Percentiles rank a stretch among this genome's conserved stretches.
Conservation (phyloP, 2,888 invertebrate species). For the Sinopyrophorus schimmeli region DNA sequence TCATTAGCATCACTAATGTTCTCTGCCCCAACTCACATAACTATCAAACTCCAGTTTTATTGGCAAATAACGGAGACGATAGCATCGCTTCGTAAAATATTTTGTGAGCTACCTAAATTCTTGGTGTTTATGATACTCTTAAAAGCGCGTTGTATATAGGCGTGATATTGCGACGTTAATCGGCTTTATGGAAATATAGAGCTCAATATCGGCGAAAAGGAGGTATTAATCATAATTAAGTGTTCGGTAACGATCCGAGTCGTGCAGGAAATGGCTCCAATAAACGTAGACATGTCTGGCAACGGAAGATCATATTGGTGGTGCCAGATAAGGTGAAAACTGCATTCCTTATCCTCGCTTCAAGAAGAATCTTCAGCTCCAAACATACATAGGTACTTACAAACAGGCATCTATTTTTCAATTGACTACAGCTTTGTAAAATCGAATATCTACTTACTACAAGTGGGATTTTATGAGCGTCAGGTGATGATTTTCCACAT, state of each 20-base stretch:
- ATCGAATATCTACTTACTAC: conserved; percentile 24
- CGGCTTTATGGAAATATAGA: conserved; percentile 63
- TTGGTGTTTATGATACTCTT: conserved; percentile 47
- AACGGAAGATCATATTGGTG: conserved; percentile 50
- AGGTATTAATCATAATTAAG: conserved; percentile 54
- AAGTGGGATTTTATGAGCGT: conserved; percentile 28
- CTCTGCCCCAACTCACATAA: conserved; percentile 41
- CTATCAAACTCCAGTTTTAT: conserved; percentile 47
- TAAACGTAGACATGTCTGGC: conserved; percentile 50
- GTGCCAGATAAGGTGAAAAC: conserved; percentile 51
- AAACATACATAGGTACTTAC: too few species aligned
- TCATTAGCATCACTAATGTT: conserved; percentile 47
- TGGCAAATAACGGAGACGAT: conserved; percentile 47
- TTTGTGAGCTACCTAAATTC: conserved; percentile 44
- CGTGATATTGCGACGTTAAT: conserved; percentile 59
- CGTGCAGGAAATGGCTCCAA: conserved; percentile 50
- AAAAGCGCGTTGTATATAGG: conserved; percentile 46
- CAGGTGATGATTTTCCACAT: conserved; percentile 26
- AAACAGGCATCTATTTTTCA: conserved; percentile 26
- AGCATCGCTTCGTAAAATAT: conserved; percentile 41
- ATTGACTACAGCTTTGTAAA: conserved; percentile 18
- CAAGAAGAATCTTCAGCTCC: conserved; percentile 39
- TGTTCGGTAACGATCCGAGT: conserved; percentile 50
- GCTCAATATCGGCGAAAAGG: conserved; percentile 58
- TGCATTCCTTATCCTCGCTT: conserved; percentile 49